phyloP scores from a whole-genome alignment of 2,797 vertebrate genomes.

The Mormyrops boulengeri region DNA sequence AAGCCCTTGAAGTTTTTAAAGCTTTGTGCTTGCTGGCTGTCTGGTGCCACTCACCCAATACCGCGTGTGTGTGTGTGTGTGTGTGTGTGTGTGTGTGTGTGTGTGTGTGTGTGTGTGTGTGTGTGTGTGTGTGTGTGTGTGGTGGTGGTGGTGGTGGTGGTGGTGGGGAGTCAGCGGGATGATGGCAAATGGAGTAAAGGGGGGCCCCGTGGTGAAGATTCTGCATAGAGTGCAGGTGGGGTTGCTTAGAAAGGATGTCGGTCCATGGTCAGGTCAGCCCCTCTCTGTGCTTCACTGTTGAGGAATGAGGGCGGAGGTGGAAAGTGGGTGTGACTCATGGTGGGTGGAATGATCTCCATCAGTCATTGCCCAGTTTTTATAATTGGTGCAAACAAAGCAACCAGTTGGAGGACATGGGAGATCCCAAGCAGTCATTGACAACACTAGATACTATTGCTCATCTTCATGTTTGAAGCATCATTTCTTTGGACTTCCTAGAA shows the following conservation, averaged over 20 bases:
- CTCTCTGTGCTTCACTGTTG: not conserved
- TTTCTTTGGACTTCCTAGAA: not conserved
- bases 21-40: not conserved
- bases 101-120: no score
- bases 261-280: not conserved
- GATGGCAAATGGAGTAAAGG: not conserved
- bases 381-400: not conserved
- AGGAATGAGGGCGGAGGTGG: not conserved
- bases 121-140: no score
- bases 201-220: not conserved
- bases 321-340: not conserved
- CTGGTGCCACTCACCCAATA: not conserved
- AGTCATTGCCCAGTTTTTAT: not conserved
- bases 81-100: not conserved
- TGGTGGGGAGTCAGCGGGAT: not conserved
- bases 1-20: constrained; percentile 19
- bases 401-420: not conserved
- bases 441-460: not conserved
- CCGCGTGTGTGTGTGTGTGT: no score
- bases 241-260: not conserved
- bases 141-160: no score
- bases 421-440: not conserved
- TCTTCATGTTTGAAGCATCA: not conserved
- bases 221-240: not conserved
- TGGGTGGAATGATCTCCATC: not conserved